phyloP scores from a whole-genome alignment of 2,113 vertebrate species.

The Colinus virginianus region DNA sequence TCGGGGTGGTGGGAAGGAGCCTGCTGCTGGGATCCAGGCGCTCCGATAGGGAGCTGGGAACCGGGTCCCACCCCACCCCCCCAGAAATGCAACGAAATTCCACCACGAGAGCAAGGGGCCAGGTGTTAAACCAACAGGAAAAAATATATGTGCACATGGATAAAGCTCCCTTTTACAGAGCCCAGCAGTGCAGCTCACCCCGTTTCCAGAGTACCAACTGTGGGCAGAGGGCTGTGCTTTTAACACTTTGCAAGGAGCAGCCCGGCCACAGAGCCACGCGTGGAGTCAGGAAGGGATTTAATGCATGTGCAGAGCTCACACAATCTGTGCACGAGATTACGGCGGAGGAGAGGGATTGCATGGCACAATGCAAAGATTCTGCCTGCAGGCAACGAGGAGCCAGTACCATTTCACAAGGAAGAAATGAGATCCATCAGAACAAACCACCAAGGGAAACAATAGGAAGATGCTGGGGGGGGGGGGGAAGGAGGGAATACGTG shows the following conservation, averaged over 20 bases:
- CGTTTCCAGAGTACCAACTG: background rate
- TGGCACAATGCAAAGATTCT: background rate
- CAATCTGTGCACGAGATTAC: background rate
- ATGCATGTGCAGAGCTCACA: constrained; percentile 53
- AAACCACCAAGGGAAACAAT: constrained; percentile 36
- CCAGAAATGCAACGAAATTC: background rate
- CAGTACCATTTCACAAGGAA: background rate
- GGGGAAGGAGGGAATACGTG: background rate
- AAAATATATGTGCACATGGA: too few species aligned
- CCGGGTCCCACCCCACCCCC: background rate
- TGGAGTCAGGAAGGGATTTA: constrained; percentile 16
- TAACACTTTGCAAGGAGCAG: background rate
- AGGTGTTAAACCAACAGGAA: background rate
- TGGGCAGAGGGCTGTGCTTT: background rate
- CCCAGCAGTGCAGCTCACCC: background rate
- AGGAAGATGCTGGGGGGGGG: background rate
- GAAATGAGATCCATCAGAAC: constrained; percentile 41
- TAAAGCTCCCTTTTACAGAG: background rate
- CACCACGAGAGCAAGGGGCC: background rate
- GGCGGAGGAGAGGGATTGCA: background rate
- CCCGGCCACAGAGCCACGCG: background rate
- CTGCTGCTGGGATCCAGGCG: background rate
- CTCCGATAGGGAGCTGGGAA: background rate
- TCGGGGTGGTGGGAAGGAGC: background rate
- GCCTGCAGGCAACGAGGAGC: background rate